Percentiles rank a stretch among this genome's conserved stretches.
phyloP scores from a whole-genome alignment of 2,888 invertebrate species.

The Leptinotarsa peninsularis region DNA sequence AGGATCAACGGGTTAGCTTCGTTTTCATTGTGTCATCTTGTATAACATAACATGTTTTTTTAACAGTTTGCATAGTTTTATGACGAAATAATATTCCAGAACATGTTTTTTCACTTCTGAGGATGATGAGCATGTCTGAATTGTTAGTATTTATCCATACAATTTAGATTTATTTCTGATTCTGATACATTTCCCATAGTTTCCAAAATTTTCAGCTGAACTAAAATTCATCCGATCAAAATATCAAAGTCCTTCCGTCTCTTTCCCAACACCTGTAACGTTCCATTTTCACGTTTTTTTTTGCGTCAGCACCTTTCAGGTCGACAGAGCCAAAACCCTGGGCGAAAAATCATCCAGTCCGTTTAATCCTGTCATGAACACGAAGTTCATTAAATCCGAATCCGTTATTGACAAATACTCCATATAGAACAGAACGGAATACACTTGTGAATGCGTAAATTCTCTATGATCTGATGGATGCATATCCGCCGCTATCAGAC shows the following conservation, averaged over 20 bases:
- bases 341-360: slow-evolving; percentile 10
- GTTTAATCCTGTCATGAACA: slow-evolving; percentile 15
- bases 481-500: slow-evolving; percentile 9
- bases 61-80: too few species aligned
- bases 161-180: too few species aligned
- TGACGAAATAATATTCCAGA: too few species aligned
- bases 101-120: too few species aligned
- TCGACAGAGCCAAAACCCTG: background rate
- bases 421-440: background rate
- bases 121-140: too few species aligned
- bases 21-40: too few species aligned
- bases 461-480: slow-evolving; percentile 6
- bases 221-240: background rate
- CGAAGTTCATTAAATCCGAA: slow-evolving; percentile 22
- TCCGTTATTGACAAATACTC: slow-evolving; percentile 19
- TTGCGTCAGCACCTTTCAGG: background rate
- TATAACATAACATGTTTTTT: too few species aligned
- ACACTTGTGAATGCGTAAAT: slow-evolving; percentile 14
- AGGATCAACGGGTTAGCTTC: too few species aligned
- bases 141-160: too few species aligned
- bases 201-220: background rate
- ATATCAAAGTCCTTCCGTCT: background rate
- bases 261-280: background rate
- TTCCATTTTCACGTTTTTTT: background rate
- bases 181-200: too few species aligned